These are phyloP conservation scores for Sesamia inferens DNA, from an alignment of 2,888 invertebrate species.

Conservation along the genomic window DNA sequence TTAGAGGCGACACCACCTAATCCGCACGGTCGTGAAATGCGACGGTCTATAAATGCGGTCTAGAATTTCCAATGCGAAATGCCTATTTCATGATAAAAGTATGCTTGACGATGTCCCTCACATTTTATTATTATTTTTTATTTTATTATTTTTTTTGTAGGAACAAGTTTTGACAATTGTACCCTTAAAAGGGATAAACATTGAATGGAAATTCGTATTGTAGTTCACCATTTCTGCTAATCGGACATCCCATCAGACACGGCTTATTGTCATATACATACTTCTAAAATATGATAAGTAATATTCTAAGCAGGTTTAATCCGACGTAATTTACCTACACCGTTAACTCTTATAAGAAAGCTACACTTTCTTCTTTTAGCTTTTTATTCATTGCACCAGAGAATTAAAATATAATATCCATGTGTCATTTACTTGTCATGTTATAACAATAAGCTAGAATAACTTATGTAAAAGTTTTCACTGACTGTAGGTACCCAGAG, in stretches of 20 bases:
- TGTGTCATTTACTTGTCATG: conserved; percentile 38
- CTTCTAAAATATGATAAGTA: background rate
- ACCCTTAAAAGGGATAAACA: background rate
- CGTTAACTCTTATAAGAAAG: conserved; percentile 26
- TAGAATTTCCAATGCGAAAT: background rate
- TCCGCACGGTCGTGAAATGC: background rate
- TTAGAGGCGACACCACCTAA: background rate
- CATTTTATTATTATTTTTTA: no score
- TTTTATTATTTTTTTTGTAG: no score
- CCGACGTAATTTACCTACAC: background rate
- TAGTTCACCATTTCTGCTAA: background rate
- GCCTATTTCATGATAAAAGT: background rate
- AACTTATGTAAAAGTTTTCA: conserved; percentile 41
- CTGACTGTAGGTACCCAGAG: background rate
- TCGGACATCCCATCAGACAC: background rate
- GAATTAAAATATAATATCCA: conserved; percentile 13
- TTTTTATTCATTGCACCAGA: conserved; percentile 33
- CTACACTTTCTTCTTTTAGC: no score
- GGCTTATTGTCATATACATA: background rate
- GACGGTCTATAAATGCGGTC: background rate
- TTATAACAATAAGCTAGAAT: conserved; percentile 43
- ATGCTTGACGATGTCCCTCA: background rate
- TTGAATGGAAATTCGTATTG: background rate
- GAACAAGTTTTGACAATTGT: no score
- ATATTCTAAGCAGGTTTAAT: conserved; percentile 1